Base-by-base conservation (phyloP, 2,797 vertebrate species). In the Acanthiza pusilla region DNA sequence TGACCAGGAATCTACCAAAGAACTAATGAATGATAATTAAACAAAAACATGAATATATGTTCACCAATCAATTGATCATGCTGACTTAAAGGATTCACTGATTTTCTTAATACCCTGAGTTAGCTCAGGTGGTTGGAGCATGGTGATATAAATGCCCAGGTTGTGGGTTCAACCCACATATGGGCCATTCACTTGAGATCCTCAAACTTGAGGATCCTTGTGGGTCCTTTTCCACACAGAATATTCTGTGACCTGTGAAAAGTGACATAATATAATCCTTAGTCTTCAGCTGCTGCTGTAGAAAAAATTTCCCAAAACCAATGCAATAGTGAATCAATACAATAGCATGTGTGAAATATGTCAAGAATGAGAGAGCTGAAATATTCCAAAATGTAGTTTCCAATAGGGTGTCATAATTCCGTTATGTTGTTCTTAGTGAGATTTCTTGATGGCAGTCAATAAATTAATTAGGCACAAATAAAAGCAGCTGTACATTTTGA, bases 181-280 rank as follows among this genome's bases (percentile, higher is more conserved):
- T 16, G 17, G 30, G 40, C 25, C 21, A 78, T 32, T 70, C 18
- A 27, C 58, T 32, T 36, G 36, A 27, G 10, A 29, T 38, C 38
- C 7, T 1, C 15, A 58, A 32, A 10, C 36, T 42, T 36, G 43
- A 42, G 36, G 15, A 50, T 50, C 9, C 22, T 36, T 78, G 17
- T 42, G 18, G 8, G 10, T 5, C 55, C 10, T 18, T 71, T 71
- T 22, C 26, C 36, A 20, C 0, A 0, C 21, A 50, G 18, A 57
- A 48, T 87, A 50, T 57, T 36, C 26, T 55, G 15, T 57, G 42
- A 42, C 48, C 17, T 42, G 26, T 32, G 32, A 71, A 55, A 50
- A 78, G 27, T 12, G 30, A 50, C 22, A 14, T 57, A 70, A 73
- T 29, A 73, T 74, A 88, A 68, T 25, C 11, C 34, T 85, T 66